Conservation (phyloP, 2,888 invertebrate genomes). For the Noctua comes region DNA sequence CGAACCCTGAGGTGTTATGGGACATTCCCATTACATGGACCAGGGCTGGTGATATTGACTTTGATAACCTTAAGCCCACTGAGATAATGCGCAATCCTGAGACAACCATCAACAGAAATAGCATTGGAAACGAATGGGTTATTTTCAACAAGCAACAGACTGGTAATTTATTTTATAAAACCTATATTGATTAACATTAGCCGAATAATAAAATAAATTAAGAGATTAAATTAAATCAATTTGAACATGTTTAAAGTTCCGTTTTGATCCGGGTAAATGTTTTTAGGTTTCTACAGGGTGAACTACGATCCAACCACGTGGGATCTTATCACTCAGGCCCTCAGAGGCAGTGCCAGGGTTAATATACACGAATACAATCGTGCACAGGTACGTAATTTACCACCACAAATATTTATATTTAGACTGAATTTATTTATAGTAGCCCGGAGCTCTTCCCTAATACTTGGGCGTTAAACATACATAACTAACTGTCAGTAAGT, state of each 20-base stretch:
- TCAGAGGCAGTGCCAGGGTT: constrained; percentile 65
- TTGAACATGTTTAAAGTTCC: neutral
- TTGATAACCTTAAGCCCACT: constrained; percentile 81
- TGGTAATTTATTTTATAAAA: constrained; percentile 77
- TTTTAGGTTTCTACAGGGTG: constrained; percentile 91
- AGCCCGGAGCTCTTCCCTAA: neutral
- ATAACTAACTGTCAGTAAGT: neutral
- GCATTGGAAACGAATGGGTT: constrained; percentile 88
- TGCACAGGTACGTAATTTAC: constrained; percentile 89
- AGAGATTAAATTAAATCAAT: neutral
- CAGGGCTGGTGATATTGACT: constrained; percentile 80
- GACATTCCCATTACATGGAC: constrained; percentile 87
- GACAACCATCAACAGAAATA: constrained; percentile 75
- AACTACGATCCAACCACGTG: constrained; percentile 91
- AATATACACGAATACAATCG: constrained; percentile 91
- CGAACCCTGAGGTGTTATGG: constrained; percentile 73
- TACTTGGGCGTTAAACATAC: neutral
- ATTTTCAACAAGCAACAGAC: constrained; percentile 91
- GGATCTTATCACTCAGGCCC: constrained; percentile 88
- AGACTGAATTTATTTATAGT: neutral
- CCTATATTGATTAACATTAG: neutral
- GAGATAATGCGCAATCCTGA: constrained; percentile 73
- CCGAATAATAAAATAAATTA: neutral
- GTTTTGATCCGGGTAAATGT: constrained; percentile 3
- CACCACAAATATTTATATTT: neutral